A percentile compares a stretch with the other conserved stretches of the same genome.
phyloP scores from a whole-genome alignment of 1,140 invertebrate species.

The Drosophila subobscura region DNA sequence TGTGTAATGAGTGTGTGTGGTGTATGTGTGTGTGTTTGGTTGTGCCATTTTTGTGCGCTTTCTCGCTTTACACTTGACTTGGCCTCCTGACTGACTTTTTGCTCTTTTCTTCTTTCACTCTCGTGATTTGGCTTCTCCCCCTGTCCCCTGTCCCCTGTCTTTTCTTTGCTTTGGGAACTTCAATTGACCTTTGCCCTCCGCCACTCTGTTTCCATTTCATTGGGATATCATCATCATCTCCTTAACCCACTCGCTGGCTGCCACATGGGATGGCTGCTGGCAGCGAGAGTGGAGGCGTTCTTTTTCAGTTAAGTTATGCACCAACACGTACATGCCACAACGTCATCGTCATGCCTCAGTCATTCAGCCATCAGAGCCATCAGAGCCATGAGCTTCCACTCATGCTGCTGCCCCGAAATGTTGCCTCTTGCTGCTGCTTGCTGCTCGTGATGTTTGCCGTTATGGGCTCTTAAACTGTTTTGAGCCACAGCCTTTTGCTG shows the following conservation, averaged over 20 bases:
- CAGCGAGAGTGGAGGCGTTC: no score
- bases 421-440: no score
- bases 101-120: conserved; percentile 48
- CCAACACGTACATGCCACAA: conserved; percentile 65
- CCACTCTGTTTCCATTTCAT: conserved; percentile 8
- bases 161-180: conserved; percentile 55
- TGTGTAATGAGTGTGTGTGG: background rate
- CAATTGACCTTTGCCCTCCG: conserved; percentile 77
- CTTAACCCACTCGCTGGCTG: background rate
- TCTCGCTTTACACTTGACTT: conserved; percentile 79
- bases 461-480: conserved; percentile 64
- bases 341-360: conserved; percentile 57
- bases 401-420: background rate
- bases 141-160: no score
- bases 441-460: conserved; percentile 14
- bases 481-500: conserved; percentile 38
- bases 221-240: background rate
- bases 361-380: conserved; percentile 12
- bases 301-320: conserved; percentile 70
- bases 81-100: conserved; percentile 53
- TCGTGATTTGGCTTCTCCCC: no score
- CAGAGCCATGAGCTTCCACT: no score
- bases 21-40: conserved; percentile 23
- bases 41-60: conserved; percentile 71
- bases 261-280: background rate